Percentiles rank a stretch among this genome's conserved stretches.
phyloP scores from a whole-genome alignment of 2,888 invertebrate species.

The Hoplodrina blanda region DNA sequence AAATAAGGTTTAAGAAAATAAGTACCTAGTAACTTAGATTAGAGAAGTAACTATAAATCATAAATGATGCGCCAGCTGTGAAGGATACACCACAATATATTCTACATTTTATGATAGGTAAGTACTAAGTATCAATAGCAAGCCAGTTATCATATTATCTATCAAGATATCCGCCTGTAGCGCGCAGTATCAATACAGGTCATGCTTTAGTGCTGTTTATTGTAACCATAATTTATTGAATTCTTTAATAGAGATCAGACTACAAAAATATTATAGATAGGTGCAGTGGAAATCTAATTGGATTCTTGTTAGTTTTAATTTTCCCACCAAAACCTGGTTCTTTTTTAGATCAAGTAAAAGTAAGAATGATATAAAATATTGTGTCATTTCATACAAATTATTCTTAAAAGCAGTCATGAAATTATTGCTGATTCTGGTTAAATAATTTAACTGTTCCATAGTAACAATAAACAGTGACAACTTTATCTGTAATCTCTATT shows the following conservation, averaged over 20 bases:
- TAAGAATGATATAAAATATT: background rate
- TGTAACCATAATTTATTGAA: conserved; percentile 39
- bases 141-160: conserved; percentile 60
- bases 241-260: conserved; percentile 10
- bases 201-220: conserved; percentile 57
- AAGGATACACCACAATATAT: conserved; percentile 46
- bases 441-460: conserved; percentile 21
- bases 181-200: conserved; percentile 56
- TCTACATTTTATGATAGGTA: conserved; percentile 77
- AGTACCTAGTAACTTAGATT: conserved; percentile 8
- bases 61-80: conserved; percentile 62
- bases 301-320: conserved; percentile 39
- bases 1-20: background rate
- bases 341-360: background rate
- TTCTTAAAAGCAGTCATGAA: background rate
- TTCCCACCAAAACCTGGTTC: background rate
- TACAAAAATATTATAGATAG: background rate
- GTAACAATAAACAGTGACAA: conserved; percentile 34
- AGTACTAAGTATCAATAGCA: conserved; percentile 66
- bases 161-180: conserved; percentile 59
- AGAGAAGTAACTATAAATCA: conserved; percentile 29
- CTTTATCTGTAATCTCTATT: conserved; percentile 23
- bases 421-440: background rate
- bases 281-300: conserved; percentile 19
- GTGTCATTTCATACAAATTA: background rate